phyloP scores from a whole-genome alignment of 2,888 invertebrate species.

The Mallateleia sp. region DNA sequence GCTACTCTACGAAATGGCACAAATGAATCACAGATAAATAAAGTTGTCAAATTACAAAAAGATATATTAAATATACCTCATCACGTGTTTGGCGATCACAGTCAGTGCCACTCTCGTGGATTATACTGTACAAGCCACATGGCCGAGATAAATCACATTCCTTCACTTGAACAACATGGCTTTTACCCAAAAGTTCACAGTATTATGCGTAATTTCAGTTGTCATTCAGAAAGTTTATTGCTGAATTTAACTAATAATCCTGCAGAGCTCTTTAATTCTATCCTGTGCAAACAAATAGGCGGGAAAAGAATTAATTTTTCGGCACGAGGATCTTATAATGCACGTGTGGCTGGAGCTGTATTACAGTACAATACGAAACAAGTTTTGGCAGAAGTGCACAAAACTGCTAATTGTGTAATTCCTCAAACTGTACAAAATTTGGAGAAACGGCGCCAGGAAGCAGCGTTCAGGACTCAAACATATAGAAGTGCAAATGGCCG shows the following conservation, averaged over 20 bases:
- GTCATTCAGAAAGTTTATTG: slow-evolving; percentile 44
- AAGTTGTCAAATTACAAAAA: slow-evolving; percentile 12
- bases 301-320: slow-evolving; percentile 56
- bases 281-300: slow-evolving; percentile 44
- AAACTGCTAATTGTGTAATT: background rate
- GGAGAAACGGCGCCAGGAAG: slow-evolving; percentile 10
- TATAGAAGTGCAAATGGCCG: background rate
- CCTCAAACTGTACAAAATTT: background rate
- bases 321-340: slow-evolving; percentile 26
- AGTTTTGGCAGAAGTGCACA: slow-evolving; percentile 31
- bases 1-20: background rate
- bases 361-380: slow-evolving; percentile 47
- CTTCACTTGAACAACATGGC: slow-evolving; percentile 1
- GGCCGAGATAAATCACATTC: background rate
- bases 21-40: background rate
- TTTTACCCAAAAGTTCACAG: slow-evolving; percentile 7
- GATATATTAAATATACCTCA: slow-evolving; percentile 44
- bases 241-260: slow-evolving; percentile 51
- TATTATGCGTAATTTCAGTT: slow-evolving; percentile 6
- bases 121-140: background rate
- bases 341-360: slow-evolving; percentile 20
- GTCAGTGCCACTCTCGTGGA: background rate
- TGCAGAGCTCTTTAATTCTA: slow-evolving; percentile 50
- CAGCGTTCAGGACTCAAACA: background rate
- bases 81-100: slow-evolving; percentile 65